Conservation (phyloP, 2,113 vertebrate species). For the Nycticorax nycticorax region DNA sequence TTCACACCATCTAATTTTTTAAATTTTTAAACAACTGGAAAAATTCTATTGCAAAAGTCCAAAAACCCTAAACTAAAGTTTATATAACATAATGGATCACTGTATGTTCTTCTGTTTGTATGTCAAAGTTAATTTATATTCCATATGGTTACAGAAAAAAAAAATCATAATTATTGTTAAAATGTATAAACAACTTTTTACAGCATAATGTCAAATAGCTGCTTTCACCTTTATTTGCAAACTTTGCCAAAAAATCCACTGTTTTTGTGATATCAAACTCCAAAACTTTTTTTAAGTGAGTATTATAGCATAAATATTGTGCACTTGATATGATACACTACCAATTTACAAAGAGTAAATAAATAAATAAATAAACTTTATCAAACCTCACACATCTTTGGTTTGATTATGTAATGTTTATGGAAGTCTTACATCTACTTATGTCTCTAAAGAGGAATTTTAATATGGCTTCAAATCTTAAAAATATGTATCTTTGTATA, state of each 20-base stretch:
- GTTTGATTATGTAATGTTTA: not conserved
- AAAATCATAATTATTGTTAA: not conserved
- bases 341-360: not conserved
- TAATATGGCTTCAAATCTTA: not conserved
- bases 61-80: not conserved
- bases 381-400: not conserved
- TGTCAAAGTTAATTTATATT: not conserved
- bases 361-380: not conserved
- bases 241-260: not conserved
- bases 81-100: not conserved
- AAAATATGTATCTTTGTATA: slow-evolving; percentile 19
- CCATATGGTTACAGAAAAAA: not conserved
- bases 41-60: not conserved
- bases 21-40: not conserved
- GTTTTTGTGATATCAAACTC: not conserved
- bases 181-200: not conserved
- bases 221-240: not conserved
- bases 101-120: not conserved
- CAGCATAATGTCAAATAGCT: not conserved
- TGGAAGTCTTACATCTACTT: not conserved
- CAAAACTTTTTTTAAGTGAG: not conserved
- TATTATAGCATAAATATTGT: not conserved
- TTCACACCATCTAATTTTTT: not conserved
- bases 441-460: slow-evolving; percentile 7
- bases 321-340: not conserved